Base-by-base conservation (phyloP, 2,888 invertebrate genomes). In the Drosophila imparisetae region DNA sequence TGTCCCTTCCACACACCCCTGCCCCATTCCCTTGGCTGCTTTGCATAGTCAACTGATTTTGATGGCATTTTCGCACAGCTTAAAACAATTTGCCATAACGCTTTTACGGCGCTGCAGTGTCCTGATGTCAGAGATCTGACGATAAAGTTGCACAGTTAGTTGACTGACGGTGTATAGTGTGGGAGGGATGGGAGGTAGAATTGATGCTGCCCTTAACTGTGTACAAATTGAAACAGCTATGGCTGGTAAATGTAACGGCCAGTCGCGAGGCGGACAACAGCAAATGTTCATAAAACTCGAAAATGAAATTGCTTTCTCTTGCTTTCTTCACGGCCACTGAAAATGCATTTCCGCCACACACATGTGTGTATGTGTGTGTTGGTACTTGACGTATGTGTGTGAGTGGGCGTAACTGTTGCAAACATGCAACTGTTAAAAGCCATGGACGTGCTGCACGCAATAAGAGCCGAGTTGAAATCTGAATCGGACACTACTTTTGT, bases 11-110 rank as follows among this genome's bases (percentile, higher is more conserved):
- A 6, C 27, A 18, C 15, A 24, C 24, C 15, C 8, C 15, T 24
- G 11, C 4, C 2, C 5, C 18, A 5, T 6, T n/a, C 29, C 50
- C 11, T 48, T 54, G 66, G 59, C 89, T 85, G 80, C 85, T 86
- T 86, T 86, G 88, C 85, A 86, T 86, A 86, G 85, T 85, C 90
- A 86, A 86, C 90, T 89, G 85, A 86, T 87, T 86, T 86, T 86
- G 85, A 89, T 89, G 85, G 90, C 85, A 86, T 90, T 86, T 86
- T 89, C 88, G 86, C 86, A 90, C 72, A 86, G 85, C 85, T 86
- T 86, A 89, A 86, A 86, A 86, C 85, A 86, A 86, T 89, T 86
- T 86, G 88, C 85, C 90, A 87, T 86, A 86, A 89, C 85, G 85
- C 74, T 80, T 89, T 86, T 89, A 86, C 83, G 71, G 80, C 69